A percentile compares a stretch with the other conserved stretches of the same genome.
These are phyloP conservation scores for Lagopus muta DNA, from an alignment of 2,113 vertebrate genomes.

Conservation along the genomic window DNA sequence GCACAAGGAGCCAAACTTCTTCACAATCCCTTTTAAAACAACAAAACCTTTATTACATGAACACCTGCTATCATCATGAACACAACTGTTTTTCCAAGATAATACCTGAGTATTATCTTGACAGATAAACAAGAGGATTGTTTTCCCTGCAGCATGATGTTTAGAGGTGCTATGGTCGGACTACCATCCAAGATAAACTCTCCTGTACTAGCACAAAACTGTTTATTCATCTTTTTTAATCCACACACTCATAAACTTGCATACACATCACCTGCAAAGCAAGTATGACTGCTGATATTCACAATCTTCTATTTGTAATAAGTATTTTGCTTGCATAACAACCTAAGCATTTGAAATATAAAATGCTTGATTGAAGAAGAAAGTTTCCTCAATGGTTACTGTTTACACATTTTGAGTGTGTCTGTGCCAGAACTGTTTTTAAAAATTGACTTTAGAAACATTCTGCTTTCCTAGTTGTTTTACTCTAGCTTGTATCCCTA, in stretches of 20 bases:
- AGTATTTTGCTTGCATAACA: neutral
- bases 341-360: neutral
- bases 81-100: neutral
- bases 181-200: neutral
- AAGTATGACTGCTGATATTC: neutral
- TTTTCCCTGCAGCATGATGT: neutral
- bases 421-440: neutral
- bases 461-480: neutral
- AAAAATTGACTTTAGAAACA: neutral
- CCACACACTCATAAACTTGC: neutral
- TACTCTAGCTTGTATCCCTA: neutral
- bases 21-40: neutral
- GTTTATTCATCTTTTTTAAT: neutral
- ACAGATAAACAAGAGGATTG: neutral
- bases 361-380: neutral
- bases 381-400: neutral
- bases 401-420: neutral
- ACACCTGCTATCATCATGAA: neutral
- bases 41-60: neutral
- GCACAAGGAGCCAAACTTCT: neutral
- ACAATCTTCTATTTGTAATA: neutral
- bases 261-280: neutral
- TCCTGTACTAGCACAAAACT: neutral
- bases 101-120: neutral
- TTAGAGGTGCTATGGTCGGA: neutral